Percentiles rank a stretch among this genome's conserved stretches.
Evolutionary conservation across 30 jellyfish, hydroid and myxozoan species (phyloP).

Genomic region (Phacellophora camtschatica): DNA sequence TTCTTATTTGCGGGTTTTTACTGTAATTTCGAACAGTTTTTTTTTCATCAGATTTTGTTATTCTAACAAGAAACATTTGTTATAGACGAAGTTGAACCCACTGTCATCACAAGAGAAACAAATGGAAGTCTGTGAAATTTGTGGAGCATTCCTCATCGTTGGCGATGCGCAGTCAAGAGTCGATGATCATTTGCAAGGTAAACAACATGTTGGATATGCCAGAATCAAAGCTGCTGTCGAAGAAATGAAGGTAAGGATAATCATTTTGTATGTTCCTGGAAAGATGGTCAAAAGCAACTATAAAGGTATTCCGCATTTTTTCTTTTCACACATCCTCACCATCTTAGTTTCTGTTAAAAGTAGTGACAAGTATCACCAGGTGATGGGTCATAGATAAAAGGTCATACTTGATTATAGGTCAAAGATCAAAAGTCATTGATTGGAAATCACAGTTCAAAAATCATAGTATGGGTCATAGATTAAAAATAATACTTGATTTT

Average conservation of each 20-base stretch:
- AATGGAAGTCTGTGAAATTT: conserved; percentile 98
- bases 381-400: too few species aligned
- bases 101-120: conserved; percentile 93
- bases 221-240: conserved; percentile 89
- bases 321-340: not conserved
- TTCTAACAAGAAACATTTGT: too few species aligned
- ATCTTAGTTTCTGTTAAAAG: too few species aligned
- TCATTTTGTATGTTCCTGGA: not conserved
- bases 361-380: too few species aligned
- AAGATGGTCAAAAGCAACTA: not conserved
- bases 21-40: not conserved
- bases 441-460: too few species aligned
- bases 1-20: too few species aligned
- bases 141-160: conserved; percentile 97
- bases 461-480: too few species aligned
- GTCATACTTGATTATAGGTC: too few species aligned
- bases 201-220: conserved; percentile 98
- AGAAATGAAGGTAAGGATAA: conserved; percentile 77
- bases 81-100: conserved; percentile 75
- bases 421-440: too few species aligned
- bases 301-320: not conserved
- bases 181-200: conserved; percentile 98
- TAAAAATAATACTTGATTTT: too few species aligned
- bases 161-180: conserved; percentile 98
- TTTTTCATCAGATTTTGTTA: too few species aligned